phyloP scores from a whole-genome alignment of 2,888 invertebrate genomes.

The Epirrhoe alternata region DNA sequence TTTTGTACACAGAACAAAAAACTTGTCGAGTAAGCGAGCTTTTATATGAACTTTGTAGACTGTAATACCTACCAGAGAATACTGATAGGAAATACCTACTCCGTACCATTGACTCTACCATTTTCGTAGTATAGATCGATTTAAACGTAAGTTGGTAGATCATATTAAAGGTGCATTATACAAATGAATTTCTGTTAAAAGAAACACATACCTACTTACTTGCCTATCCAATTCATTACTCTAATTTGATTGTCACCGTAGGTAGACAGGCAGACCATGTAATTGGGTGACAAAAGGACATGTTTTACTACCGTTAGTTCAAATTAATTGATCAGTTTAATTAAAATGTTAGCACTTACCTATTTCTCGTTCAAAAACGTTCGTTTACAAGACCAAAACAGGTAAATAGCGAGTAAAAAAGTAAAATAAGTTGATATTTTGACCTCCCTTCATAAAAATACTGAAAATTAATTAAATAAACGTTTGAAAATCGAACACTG shows the following conservation, averaged over 20 bases:
- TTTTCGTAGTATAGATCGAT: neutral
- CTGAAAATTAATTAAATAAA: too few relatives aligned
- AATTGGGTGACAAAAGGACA: constrained; percentile 16
- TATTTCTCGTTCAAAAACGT: neutral
- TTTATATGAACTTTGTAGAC: too few relatives aligned
- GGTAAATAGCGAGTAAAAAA: neutral
- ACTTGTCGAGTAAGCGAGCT: neutral
- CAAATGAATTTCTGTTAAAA: neutral
- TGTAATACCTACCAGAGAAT: too few relatives aligned
- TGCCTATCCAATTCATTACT: constrained; percentile 29
- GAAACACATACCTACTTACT: neutral
- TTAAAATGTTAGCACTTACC: neutral
- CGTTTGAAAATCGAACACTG: neutral
- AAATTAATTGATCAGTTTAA: neutral
- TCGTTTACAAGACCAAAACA: neutral
- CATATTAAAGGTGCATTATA: neutral
- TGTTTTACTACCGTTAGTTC: neutral
- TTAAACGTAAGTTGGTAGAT: neutral
- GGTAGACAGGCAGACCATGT: constrained; percentile 9
- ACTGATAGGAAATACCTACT: too few relatives aligned
- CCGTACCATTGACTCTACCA: neutral
- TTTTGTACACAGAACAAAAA: neutral
- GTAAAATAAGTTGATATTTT: neutral
- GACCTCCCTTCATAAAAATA: too few relatives aligned
- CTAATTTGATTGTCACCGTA: constrained; percentile 31